Conservation (phyloP, 2,888 invertebrate species). For the Drosophila diplacantha region DNA sequence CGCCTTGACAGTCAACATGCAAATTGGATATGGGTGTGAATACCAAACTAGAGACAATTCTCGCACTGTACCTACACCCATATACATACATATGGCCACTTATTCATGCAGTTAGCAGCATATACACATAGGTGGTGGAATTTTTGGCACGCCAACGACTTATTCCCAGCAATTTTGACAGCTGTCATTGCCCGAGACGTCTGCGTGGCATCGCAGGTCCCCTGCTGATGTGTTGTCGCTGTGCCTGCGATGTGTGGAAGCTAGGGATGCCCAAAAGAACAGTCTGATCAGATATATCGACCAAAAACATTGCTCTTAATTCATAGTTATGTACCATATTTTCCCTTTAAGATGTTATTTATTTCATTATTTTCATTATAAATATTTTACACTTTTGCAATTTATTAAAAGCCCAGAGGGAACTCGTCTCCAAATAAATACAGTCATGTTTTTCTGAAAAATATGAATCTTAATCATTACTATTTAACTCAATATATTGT, state of each 20-base stretch:
- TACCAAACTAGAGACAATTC: conserved; percentile 50
- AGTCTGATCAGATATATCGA: not conserved
- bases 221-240: conserved; percentile 26
- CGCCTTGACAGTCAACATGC: conserved; percentile 45
- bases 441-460: too few relatives aligned
- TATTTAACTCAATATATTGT: not conserved
- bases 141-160: conserved; percentile 52
- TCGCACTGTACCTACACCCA: conserved; percentile 23
- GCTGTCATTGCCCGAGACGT: conserved; percentile 62
- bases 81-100: conserved; percentile 45
- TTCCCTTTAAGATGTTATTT: too few relatives aligned
- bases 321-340: too few relatives aligned
- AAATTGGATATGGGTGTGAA: conserved; percentile 58
- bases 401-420: too few relatives aligned
- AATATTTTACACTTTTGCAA: not conserved
- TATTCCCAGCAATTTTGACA: conserved; percentile 64
- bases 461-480: too few relatives aligned
- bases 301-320: too few relatives aligned
- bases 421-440: too few relatives aligned
- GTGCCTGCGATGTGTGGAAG: conserved; percentile 9
- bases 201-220: conserved; percentile 34
- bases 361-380: not conserved
- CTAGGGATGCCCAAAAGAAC: conserved; percentile 1
- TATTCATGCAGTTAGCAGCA: conserved; percentile 57
- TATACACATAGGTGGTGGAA: conserved; percentile 26